A percentile compares a stretch with the other conserved stretches of the same genome.
These are phyloP conservation scores for Synchiropus splendidus DNA, from an alignment of 2,113 vertebrate species.

Conservation along the genomic window DNA sequence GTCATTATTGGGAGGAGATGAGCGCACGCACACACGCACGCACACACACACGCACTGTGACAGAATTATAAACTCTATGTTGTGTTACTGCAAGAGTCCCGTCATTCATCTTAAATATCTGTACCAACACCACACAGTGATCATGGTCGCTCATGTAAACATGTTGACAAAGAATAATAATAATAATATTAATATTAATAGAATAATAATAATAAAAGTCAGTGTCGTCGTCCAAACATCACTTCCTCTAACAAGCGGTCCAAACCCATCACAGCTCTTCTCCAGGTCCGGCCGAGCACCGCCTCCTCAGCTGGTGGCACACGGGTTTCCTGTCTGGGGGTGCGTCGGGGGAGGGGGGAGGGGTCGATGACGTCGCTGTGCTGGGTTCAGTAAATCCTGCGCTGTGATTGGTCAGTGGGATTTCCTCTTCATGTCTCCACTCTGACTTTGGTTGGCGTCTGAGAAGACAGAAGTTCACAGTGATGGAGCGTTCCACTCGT, in stretches of 20 bases:
- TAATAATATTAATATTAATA: no score
- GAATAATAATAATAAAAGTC: constrained; percentile 29
- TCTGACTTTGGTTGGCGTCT: constrained; percentile 98
- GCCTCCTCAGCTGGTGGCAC: no score
- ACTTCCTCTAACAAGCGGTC: no score
- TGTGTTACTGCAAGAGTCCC: constrained; percentile 38
- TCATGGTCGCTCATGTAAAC: constrained; percentile 75
- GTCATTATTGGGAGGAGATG: constrained; percentile 62
- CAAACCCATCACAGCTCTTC: no score
- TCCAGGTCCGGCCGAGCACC: no score
- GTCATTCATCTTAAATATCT: constrained; percentile 43
- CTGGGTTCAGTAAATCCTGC: constrained; percentile 10
- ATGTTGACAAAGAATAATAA: constrained; percentile 72
- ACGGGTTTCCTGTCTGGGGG: no score
- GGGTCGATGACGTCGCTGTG: constrained; percentile 10
- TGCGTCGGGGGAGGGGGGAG: no score
- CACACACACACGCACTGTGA: constrained; percentile 41
- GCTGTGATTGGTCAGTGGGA: constrained; percentile 78
- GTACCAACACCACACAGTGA: constrained; percentile 74
- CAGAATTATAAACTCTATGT: constrained; percentile 39
- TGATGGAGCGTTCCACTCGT: no score
- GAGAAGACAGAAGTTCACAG: constrained; percentile 34
- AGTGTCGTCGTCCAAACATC: constrained; percentile 8
- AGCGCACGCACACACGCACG: constrained; percentile 38
- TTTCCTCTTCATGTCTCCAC: constrained; percentile 90